Base-by-base conservation (phyloP, 2,888 invertebrate genomes). In the Acholoe squamosa region DNA sequence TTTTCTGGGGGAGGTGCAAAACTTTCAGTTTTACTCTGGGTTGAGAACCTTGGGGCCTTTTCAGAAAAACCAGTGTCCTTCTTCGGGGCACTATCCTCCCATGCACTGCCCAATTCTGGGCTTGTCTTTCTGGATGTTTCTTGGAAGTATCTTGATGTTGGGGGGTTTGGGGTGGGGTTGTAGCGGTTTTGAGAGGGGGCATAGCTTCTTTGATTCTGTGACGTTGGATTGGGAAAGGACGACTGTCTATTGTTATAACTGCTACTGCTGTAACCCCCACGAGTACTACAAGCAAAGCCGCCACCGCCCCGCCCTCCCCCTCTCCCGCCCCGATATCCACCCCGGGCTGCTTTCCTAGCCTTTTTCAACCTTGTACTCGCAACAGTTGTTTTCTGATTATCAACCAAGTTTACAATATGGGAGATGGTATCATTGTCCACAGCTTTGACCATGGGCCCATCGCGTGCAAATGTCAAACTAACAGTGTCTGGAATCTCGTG, bases 401-500 rank as follows among this genome's bases (percentile, higher is more conserved):
- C 61, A 34, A 89, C 89, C 1, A 89, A n/a, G 14, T 12, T 25
- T 0, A 67, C 89, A 31, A 89, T 89, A 34, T 89, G 89, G 3
- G n/a, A 12, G 34, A 67, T 67, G 31, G 89, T 14, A 1, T 89
- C 89, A 89, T 89, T 89, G 0, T 61, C 61, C 16, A 89, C 89
- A 31, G 43, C 61, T n/a, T 67, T 89, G 19, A 89, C 12, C 0
- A 33, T 0, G 3, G 71, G 43, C 3, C 51, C 67, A 34, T 28
- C 61, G 0, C 43, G 33, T 12, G 16, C 33, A 16, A 14, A 89
- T 22, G 33, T 12, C 14, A 67, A 28, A 22, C 12, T 22, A 7
- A 89, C 89, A 67, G 71, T 89, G 31, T 89, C 89, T 0, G 89
- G 89, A 16, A 89, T 89, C 12, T 89, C 25, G 14, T 34, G n/a